Conservation (phyloP, 1,140 invertebrate species). For the Rhyacophila brunnea region DNA sequence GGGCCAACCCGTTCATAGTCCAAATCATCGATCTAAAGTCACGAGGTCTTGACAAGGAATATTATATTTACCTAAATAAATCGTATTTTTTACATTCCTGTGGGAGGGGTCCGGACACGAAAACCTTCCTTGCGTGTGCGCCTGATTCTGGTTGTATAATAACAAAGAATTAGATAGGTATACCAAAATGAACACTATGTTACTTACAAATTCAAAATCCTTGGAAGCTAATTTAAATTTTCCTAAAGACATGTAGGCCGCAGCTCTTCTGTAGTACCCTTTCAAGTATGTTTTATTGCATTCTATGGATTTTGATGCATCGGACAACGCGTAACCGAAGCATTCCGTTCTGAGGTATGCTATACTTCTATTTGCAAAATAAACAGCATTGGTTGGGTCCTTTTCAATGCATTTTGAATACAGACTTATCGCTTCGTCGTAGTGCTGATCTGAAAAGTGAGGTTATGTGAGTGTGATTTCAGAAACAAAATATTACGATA, state of each 20-base stretch:
- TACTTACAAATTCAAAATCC: constrained; percentile 91
- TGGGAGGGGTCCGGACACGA: too few relatives aligned
- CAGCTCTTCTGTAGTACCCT: constrained; percentile 92
- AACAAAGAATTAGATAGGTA: too few relatives aligned
- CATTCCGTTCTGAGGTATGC: constrained; percentile 89
- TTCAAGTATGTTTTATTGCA: constrained; percentile 89
- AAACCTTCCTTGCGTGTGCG: too few relatives aligned
- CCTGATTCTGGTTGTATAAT: too few relatives aligned
- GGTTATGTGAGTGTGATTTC: constrained; percentile 23
- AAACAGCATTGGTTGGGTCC: constrained; percentile 79
- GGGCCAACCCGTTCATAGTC: too few relatives aligned
- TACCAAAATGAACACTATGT: too few relatives aligned
- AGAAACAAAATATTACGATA: neutral
- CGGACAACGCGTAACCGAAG: constrained; percentile 89
- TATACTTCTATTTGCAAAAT: constrained; percentile 93
- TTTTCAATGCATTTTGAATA: constrained; percentile 91
- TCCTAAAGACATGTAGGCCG: constrained; percentile 94
- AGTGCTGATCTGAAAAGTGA: constrained; percentile 78
- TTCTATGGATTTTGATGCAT: constrained; percentile 90
- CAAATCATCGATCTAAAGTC: too few relatives aligned
- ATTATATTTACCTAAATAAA: too few relatives aligned
- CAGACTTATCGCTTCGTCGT: constrained; percentile 81
- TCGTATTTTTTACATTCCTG: too few relatives aligned
- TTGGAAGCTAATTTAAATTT: constrained; percentile 95
- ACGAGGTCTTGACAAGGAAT: too few relatives aligned